Conservation (phyloP, 2,797 vertebrate species). For the Chanos chanos region DNA sequence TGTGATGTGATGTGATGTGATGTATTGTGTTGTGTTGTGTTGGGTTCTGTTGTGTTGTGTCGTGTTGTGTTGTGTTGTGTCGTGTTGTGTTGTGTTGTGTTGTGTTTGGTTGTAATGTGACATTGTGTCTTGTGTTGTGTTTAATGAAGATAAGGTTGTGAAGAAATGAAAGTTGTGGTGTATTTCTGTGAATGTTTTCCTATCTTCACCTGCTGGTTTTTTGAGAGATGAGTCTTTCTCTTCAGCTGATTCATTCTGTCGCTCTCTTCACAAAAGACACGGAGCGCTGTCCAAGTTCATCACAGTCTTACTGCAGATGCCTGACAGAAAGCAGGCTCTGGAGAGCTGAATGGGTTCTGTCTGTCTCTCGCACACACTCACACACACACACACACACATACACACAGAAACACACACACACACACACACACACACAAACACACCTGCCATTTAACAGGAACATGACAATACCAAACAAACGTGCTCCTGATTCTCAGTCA, state of each 20-base stretch:
- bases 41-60: too few relatives aligned
- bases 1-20: too few relatives aligned
- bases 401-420: not conserved
- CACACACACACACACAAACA: not conserved
- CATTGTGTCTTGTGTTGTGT: too few relatives aligned
- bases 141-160: conserved; percentile 12
- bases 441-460: not conserved
- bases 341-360: too few relatives aligned
- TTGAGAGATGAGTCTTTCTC: conserved; percentile 5
- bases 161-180: not conserved
- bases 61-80: too few relatives aligned
- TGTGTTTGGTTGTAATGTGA: too few relatives aligned
- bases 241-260: conserved; percentile 20
- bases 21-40: too few relatives aligned
- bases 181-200: not conserved
- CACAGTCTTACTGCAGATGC: not conserved
- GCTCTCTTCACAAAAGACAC: not conserved
- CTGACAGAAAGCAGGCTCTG: not conserved
- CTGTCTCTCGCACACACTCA: too few relatives aligned
- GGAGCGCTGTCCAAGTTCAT: conserved; percentile 7
- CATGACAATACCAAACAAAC: too few relatives aligned
- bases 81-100: too few relatives aligned
- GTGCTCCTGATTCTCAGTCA: too few relatives aligned
- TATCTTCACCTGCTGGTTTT: conserved; percentile 10
- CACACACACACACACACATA: not conserved